Evolutionary conservation across 2,888 invertebrate species (phyloP), one percentile per base, ranked within the genome.

Genomic region (Thecocarcelia acutangulata): DNA sequence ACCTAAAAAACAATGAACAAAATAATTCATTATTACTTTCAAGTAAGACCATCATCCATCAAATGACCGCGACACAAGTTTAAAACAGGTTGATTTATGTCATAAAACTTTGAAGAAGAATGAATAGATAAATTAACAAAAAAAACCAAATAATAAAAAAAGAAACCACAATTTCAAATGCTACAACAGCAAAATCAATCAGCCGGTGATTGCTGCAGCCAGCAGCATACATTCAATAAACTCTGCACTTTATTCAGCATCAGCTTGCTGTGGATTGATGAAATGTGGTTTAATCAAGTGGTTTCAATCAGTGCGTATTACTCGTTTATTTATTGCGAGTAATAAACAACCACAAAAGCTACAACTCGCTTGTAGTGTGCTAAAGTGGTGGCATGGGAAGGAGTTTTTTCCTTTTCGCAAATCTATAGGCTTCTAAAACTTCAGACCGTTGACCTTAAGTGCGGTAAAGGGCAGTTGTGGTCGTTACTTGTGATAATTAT

Each of bases 221-320:
- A 5, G 3, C 50, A 12, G 42, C 17, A 24, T 33, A 33, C 33
- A 8, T 33, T 9, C 9, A 8, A 33, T 8, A 33, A 15, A 24
- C 33, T 21, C 3, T 1, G 40, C 24, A 40, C 15, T 17, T 19
- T 9, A 9, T 33, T 19, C 17, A 61, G 42, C 17, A 33, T 15
- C 24, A 15, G 70, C 21, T 70, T 64, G 58, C 40, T 33, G 17
- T 52, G 48, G 15, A 5, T 40, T 64, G 54, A 61, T 56, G 46
- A 80, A 77, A 70, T 81, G 77, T 52, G 69, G 73, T 81, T 81
- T 64, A 69, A 80, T 76, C 54, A 68, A 69, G 58, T 74, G 69
- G 37, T 64, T 77, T 81, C 46, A 80, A 40, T 37, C 28, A 66
- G 64, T 75, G 40, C n/a, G 42, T 56, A 59, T 50, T 75, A 46